Percentiles rank a stretch among this genome's conserved stretches.
Conservation (phyloP, 2,113 vertebrate genomes). For the Mesembrinibis cayennensis region DNA sequence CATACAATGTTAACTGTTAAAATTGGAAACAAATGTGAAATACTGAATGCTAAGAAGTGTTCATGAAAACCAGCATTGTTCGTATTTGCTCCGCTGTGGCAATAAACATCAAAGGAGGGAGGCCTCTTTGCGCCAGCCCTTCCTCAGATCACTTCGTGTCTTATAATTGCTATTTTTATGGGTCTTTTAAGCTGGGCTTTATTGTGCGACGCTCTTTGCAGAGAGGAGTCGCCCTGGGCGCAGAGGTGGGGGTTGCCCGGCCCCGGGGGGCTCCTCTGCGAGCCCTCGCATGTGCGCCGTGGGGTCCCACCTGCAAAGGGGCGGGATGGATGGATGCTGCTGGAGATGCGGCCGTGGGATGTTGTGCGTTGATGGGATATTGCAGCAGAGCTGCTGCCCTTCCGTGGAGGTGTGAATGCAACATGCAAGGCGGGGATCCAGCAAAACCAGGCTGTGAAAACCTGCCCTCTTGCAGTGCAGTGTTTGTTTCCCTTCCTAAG, state of each 20-base stretch:
- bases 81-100: conserved; percentile 24
- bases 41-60: conserved; percentile 15
- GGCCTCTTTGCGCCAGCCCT: conserved; percentile 51
- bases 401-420: background rate
- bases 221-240: background rate
- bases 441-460: background rate
- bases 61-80: conserved; percentile 49
- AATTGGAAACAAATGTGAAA: conserved; percentile 78
- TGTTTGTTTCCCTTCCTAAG: background rate
- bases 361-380: accelerated
- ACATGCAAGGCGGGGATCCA: background rate
- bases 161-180: conserved; percentile 21
- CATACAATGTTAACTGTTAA: conserved; percentile 63
- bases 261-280: background rate
- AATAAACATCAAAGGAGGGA: conserved; percentile 72
- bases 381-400: accelerated
- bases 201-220: background rate
- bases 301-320: background rate
- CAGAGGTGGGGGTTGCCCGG: accelerated
- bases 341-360: accelerated
- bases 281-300: accelerated
- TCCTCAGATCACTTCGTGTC: background rate
- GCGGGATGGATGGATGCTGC: background rate
- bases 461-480: background rate
- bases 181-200: conserved; percentile 42